Conservation (phyloP, 2,888 invertebrate genomes). For the Eulithis prunata region DNA sequence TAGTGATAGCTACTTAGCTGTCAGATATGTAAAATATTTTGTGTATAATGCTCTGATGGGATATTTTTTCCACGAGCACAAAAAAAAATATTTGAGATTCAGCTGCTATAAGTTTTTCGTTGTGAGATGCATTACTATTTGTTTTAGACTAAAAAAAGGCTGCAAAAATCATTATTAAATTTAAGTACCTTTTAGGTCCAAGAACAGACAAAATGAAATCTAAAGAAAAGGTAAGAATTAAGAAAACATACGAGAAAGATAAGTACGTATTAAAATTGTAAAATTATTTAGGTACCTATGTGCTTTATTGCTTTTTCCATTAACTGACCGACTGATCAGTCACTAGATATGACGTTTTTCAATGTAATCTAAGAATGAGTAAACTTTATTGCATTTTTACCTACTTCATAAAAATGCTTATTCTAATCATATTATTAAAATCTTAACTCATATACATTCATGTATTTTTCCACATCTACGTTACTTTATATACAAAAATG, state of each 20-base stretch:
- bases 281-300: slow-evolving; percentile 10
- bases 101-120: no score
- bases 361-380: slow-evolving; percentile 20
- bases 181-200: neutral
- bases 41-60: neutral
- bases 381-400: slow-evolving; percentile 49
- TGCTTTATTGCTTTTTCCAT: slow-evolving; percentile 22
- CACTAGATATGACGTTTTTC: slow-evolving; percentile 15
- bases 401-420: slow-evolving; percentile 44
- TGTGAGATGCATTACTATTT: neutral
- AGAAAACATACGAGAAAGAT: neutral
- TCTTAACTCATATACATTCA: slow-evolving; percentile 51
- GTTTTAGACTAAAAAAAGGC: neutral
- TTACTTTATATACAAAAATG: slow-evolving; percentile 60
- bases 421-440: slow-evolving; percentile 43
- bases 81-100: no score
- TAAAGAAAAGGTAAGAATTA: neutral
- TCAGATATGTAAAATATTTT: neutral
- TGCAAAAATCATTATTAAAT: neutral
- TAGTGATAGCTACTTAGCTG: no score
- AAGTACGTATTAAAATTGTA: neutral
- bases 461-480: slow-evolving; percentile 40
- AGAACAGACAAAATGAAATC: neutral
- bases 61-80: neutral
- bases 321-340: slow-evolving; percentile 8